Evolutionary conservation across 2,113 vertebrate species (phyloP).

Genomic region (Bufo gargarizans): DNA sequence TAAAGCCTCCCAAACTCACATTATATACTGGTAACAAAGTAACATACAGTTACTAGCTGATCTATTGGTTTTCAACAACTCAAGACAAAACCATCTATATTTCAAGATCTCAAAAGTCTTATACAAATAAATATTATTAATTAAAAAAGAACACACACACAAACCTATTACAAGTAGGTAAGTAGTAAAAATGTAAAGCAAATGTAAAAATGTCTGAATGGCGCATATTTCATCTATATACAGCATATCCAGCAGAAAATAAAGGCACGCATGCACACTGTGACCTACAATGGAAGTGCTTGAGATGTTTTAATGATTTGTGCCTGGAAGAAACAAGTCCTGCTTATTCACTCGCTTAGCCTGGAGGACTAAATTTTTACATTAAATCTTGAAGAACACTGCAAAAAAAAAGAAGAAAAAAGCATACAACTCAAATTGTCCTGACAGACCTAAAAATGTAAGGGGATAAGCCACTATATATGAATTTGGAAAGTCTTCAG

Average conservation of each 20-base stretch:
- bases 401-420: constrained; percentile 45
- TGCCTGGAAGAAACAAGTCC: constrained; percentile 16
- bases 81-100: constrained; percentile 32
- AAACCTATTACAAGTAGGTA: neutral
- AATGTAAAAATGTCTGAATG: neutral
- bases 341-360: constrained; percentile 39
- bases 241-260: neutral
- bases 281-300: constrained; percentile 24
- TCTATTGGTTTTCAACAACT: constrained; percentile 15
- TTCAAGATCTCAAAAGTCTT: constrained; percentile 34
- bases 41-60: neutral
- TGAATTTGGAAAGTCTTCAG: neutral
- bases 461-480: constrained; percentile 7
- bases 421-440: constrained; percentile 27
- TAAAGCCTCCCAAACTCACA: neutral
- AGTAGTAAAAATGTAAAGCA: neutral
- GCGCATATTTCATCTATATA: neutral
- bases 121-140: neutral
- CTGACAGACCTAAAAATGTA: constrained; percentile 14
- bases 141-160: neutral
- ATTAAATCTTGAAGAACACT: constrained; percentile 41
- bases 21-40: neutral
- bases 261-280: neutral
- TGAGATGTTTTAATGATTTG: constrained; percentile 37
- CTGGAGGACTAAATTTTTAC: constrained; percentile 17